phyloP scores from a whole-genome alignment of 2,113 vertebrate species.

The Brienomyrus longianalis region DNA sequence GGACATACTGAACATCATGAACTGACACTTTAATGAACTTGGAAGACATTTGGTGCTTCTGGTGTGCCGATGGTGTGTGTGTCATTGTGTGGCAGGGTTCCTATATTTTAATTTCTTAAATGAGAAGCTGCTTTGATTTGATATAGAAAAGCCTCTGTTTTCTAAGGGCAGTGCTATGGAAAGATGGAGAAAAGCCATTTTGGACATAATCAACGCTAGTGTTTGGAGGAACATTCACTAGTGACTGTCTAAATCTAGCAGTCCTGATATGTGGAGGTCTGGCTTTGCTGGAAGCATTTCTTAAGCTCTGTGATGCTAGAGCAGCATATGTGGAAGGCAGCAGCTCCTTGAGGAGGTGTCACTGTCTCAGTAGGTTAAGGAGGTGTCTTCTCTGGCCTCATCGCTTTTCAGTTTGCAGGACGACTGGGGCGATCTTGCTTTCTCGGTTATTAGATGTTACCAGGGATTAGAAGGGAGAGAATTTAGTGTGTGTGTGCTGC shows the following conservation, averaged over 20 bases:
- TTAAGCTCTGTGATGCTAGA: background rate
- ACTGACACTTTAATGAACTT: background rate
- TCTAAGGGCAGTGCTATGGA: background rate
- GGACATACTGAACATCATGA: background rate
- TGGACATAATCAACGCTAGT: background rate
- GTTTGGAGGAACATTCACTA: background rate
- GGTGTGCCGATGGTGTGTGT: background rate
- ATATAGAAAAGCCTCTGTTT: background rate
- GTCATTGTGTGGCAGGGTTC: background rate
- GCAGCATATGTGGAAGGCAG: background rate
- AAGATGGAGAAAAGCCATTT: background rate
- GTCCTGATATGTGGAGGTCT: background rate
- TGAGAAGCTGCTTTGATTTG: background rate
- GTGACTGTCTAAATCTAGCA: background rate
- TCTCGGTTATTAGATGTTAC: background rate
- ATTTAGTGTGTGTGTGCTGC: background rate
- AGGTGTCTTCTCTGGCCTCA: background rate
- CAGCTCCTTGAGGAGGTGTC: background rate
- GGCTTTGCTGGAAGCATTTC: background rate
- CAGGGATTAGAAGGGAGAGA: background rate
- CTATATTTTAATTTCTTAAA: background rate
- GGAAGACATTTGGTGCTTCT: background rate
- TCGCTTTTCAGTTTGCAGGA: background rate
- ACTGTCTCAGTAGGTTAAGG: background rate
- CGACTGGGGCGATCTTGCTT: background rate